Percentiles rank a stretch among this genome's conserved stretches.
These are phyloP conservation scores for Euschistus heros DNA, from an alignment of 1,140 invertebrate species.

Conservation along the genomic window DNA sequence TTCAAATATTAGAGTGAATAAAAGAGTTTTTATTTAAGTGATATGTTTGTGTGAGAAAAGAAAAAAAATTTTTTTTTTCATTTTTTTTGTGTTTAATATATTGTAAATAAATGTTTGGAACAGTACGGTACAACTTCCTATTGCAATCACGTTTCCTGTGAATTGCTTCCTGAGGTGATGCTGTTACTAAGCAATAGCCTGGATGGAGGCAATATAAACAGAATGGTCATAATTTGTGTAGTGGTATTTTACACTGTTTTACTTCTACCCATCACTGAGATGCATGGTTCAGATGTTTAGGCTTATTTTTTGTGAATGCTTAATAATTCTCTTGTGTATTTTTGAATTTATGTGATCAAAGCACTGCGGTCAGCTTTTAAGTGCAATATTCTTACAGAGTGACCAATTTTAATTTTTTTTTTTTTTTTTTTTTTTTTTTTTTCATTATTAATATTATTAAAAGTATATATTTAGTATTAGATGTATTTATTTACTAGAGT, in stretches of 20 bases:
- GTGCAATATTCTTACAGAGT: background rate
- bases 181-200: background rate
- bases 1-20: slow-evolving; percentile 4
- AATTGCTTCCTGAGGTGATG: background rate
- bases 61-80: background rate
- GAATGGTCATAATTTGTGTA: background rate
- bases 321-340: background rate
- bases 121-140: slow-evolving; percentile 14
- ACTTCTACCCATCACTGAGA: background rate
- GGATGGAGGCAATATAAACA: background rate
- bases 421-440: no score
- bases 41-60: background rate
- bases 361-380: background rate
- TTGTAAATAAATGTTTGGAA: slow-evolving; percentile 14
- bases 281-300: background rate
- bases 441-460: no score
- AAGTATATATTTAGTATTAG: no score
- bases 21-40: slow-evolving; percentile 3
- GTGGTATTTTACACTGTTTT: slow-evolving; percentile 2
- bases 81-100: background rate
- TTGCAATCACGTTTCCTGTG: slow-evolving; percentile 2
- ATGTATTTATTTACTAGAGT: no score
- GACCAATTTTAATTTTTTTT: no score
- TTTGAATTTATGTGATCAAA: background rate
- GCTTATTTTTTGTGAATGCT: background rate